Base-by-base conservation (phyloP, 2,113 vertebrate genomes). In the Brienomyrus longianalis region DNA sequence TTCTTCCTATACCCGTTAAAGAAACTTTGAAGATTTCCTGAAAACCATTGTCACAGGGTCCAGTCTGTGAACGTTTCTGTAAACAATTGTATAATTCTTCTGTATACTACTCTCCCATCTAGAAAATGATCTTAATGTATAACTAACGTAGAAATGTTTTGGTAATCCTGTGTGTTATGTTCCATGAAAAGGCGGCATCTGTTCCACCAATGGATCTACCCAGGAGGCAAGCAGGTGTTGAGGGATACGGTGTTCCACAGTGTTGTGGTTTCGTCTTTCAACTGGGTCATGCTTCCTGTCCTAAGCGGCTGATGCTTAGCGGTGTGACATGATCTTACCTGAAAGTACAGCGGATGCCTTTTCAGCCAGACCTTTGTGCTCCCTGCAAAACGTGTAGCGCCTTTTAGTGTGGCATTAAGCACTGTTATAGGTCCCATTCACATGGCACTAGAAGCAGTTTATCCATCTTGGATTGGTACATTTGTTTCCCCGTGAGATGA, bases 181-280 rank as follows among this genome's bases (percentile, higher is more conserved):
- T 45, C 43, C 62, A 39, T 17, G 56, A 70, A 48, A 54, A n/a
- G 87, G 23, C 5, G 9, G 35, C 31, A 19, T 54, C 51, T 54
- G 21, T 62, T 59, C 50, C 86, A 59, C 54, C 15, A n/a, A 48
- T n/a, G 86, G 51, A 88, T 39, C 15, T 10, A 59, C 21, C 54
- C 39, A 56, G 21, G 87, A 88, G 23, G 56, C 59, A 88, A 48
- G 45, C 83, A 84, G 39, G 45, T 84, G 83, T 54, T 66, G 51
- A 35, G 21, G 43, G 88, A 89, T 31, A 48, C 3, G 48, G 56
- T 83, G 48, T 89, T 89, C 48, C 70, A 56, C 43, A 52, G 51
- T 89, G 74, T 54, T 54, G 50, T 39, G 35, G 83, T 89, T 45
- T 50, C 35, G 31, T 89, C 74, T 31, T 45, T 89, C 77, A 23